Percentiles rank a stretch among this genome's conserved stretches.
Evolutionary conservation across 2,888 invertebrate genomes (phyloP).

Genomic region (Heliconius hortense): DNA sequence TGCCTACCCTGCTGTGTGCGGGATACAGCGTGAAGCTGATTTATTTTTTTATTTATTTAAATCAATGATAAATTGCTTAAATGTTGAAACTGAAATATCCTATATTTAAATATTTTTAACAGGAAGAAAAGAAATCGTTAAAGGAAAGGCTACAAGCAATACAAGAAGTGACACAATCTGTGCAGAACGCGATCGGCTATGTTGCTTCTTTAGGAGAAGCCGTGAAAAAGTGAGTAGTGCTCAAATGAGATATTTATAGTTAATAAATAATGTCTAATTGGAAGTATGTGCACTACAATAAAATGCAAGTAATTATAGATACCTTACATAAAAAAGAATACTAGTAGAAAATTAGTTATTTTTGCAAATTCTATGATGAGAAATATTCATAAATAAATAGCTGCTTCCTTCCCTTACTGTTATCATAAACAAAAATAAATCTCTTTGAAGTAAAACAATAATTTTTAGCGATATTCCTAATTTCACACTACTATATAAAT

Average conservation of each 20-base stretch:
- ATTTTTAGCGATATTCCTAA: not conserved
- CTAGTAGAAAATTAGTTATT: no score
- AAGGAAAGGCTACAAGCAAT: slow-evolving; percentile 97
- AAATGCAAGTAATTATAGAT: no score
- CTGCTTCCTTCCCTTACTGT: not conserved
- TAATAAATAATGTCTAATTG: no score
- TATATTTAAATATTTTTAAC: slow-evolving; percentile 41
- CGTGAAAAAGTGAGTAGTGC: slow-evolving; percentile 91
- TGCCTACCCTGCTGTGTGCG: no score
- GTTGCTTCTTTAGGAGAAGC: slow-evolving; percentile 96
- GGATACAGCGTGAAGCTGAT: no score
- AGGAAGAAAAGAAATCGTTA: slow-evolving; percentile 97
- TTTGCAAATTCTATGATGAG: no score
- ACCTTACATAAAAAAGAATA: no score
- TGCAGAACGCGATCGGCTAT: slow-evolving; percentile 97
- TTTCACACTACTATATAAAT: not conserved
- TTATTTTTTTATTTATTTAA: no score
- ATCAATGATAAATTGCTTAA: no score
- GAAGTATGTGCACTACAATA: no score
- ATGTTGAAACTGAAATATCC: no score
- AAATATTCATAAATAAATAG: not conserved
- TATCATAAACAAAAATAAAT: not conserved
- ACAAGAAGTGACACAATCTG: slow-evolving; percentile 98
- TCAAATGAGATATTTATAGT: not conserved
- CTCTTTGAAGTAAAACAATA: not conserved